Base-by-base conservation (phyloP, 2,888 invertebrate genomes). In the Omphaloscelis lunosa region DNA sequence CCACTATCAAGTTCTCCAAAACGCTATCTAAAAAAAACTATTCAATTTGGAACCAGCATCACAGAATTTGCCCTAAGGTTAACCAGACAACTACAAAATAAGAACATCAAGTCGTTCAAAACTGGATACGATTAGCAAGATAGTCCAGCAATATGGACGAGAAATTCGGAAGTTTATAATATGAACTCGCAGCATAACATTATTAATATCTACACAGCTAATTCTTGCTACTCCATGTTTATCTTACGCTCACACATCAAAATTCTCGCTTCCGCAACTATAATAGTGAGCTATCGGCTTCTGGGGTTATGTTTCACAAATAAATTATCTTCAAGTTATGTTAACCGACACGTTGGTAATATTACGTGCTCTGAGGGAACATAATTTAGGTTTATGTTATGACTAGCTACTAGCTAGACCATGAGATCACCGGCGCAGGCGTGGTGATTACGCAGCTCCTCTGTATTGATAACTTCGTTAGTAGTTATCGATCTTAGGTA, bases 381-480 rank as follows among this genome's bases (percentile, higher is more conserved):
- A 87, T 87, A 75, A 83, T 87, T 87, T 81, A 85, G 82, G 80
- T 83, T 85, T 75, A 88, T 85, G 78, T 84, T 86, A 79, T 75
- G 75, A 63, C 68, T 80, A 29, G 77, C 51, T 62, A 45, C 41
- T n/a, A 76, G 77, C 27, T 39, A 61, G 77, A 59, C 63, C 59
- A 70, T 88, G 88, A 87, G 79, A 88, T 88, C 85, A 87, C 75
- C 77, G 74, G 45, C 74, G 53, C 63, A 66, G 77, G 56, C 68
- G 71, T 59, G 71, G 65, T 78, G 72, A 76, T 87, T 78, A 85
- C 79, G 62, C 73, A 75, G 75, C 59, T 63, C 78, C 20, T 70
- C 51, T 11, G 45, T 78, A 80, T 84, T 84, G 82, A 86, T 77
- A 70, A 77, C 45, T 86, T 80, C 59, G 69, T 68, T 63, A 39